These are phyloP conservation scores for Pandemis corylana DNA, from an alignment of 2,888 invertebrate genomes.

Conservation along the genomic window DNA sequence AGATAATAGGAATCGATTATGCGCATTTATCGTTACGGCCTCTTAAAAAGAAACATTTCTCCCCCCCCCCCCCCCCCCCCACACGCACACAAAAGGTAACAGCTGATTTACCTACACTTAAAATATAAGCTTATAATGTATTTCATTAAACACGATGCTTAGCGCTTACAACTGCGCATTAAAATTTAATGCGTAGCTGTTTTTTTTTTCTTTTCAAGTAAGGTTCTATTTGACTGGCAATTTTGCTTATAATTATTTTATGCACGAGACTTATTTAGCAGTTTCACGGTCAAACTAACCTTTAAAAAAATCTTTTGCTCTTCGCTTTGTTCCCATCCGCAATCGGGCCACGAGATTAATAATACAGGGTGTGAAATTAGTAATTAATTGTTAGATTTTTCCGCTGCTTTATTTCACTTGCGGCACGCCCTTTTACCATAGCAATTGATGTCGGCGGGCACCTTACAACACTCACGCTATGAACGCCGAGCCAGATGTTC, in stretches of 20 bases:
- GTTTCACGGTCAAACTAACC: background rate
- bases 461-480: slow-evolving; percentile 36
- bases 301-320: background rate
- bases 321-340: background rate
- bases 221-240: background rate
- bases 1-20: background rate
- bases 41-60: too few species aligned
- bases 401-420: slow-evolving; percentile 27
- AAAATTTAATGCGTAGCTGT: background rate
- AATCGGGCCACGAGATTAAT: too few species aligned
- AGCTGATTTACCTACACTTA: too few species aligned
- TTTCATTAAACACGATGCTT: too few species aligned
- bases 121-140: too few species aligned
- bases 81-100: too few species aligned
- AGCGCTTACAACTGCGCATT: background rate
- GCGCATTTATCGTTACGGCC: too few species aligned
- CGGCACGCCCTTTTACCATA: slow-evolving; percentile 47
- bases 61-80: too few species aligned
- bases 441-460: slow-evolving; percentile 61
- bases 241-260: background rate
- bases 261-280: background rate
- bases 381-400: background rate
- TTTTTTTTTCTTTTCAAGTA: background rate
- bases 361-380: too few species aligned
- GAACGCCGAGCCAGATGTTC: slow-evolving; percentile 22